Conservation (phyloP, 1,140 invertebrate species). For the Propsilocerus akamusi region DNA sequence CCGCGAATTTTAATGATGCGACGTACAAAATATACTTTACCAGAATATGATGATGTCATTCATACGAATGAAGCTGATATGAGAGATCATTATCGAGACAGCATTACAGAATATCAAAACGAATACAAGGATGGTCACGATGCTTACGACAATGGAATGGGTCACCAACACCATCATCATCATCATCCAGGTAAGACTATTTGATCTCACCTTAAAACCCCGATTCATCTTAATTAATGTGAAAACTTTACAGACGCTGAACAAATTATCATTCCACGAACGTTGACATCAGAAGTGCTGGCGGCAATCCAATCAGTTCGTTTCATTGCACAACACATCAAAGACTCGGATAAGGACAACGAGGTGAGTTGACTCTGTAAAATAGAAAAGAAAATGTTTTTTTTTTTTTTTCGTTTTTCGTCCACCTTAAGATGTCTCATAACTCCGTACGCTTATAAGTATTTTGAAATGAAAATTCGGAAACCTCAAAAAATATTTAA, state of each 20-base stretch:
- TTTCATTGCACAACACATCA: slow-evolving; percentile 95
- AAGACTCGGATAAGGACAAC: slow-evolving; percentile 85
- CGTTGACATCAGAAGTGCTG: slow-evolving; percentile 69
- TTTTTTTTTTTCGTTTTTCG: neutral
- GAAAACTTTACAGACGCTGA: slow-evolving; percentile 40
- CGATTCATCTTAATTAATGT: slow-evolving; percentile 1
- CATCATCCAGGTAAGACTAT: slow-evolving; percentile 2
- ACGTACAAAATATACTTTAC: slow-evolving; percentile 61
- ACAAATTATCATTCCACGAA: slow-evolving; percentile 49
- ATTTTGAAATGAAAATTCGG: too few species aligned
- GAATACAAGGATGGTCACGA: slow-evolving; percentile 28
- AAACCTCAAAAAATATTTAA: too few species aligned
- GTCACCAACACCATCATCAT: neutral
- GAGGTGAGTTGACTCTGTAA: slow-evolving; percentile 40
- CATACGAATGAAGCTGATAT: slow-evolving; percentile 61
- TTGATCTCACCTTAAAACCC: slow-evolving; percentile 9
- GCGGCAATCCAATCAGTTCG: slow-evolving; percentile 83
- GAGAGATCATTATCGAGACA: slow-evolving; percentile 29
- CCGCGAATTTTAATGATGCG: slow-evolving; percentile 77
- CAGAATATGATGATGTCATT: slow-evolving; percentile 60
- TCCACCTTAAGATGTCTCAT: too few species aligned
- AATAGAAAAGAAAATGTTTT: neutral
- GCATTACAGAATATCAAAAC: slow-evolving; percentile 33
- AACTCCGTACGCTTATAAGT: too few species aligned
- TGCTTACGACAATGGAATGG: slow-evolving; percentile 17